Evolutionary conservation across 2,113 vertebrate species (phyloP).

Genomic region (Apus apus): DNA sequence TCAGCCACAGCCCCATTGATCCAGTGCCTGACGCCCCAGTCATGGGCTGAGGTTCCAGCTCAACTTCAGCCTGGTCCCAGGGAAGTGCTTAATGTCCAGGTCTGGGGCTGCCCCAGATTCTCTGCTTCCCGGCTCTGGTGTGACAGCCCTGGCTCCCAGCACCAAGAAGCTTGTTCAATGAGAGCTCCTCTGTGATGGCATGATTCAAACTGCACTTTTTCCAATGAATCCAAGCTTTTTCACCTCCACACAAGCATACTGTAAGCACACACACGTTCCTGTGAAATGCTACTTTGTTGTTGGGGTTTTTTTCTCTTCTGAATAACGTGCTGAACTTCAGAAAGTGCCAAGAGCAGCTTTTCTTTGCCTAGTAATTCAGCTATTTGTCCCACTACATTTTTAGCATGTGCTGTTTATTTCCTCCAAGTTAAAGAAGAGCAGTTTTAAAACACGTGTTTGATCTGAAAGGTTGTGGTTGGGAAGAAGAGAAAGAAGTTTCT

Average conservation of each 20-base stretch:
- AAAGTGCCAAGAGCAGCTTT: neutral
- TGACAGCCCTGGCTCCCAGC: neutral
- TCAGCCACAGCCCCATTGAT: neutral
- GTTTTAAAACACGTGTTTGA: neutral
- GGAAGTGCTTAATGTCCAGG: rapidly evolving
- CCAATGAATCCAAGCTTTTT: slow-evolving; percentile 18
- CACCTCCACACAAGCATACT: neutral
- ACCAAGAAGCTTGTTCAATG: neutral
- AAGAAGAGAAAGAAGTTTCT: neutral
- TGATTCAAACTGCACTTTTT: neutral
- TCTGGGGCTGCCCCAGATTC: neutral
- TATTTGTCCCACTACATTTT: neutral
- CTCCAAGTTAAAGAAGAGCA: neutral
- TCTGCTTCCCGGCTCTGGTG: neutral
- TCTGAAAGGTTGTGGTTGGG: neutral
- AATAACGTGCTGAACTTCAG: neutral
- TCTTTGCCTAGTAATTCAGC: neutral
- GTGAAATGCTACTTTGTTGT: neutral
- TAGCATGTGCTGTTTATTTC: neutral
- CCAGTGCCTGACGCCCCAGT: neutral
- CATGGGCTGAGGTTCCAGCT: neutral
- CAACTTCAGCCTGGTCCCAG: neutral
- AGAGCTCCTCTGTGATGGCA: neutral
- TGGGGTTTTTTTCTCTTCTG: neutral
- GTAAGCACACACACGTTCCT: neutral